Base-by-base conservation (phyloP, 2,113 vertebrate species). In the Litocranius walleri region DNA sequence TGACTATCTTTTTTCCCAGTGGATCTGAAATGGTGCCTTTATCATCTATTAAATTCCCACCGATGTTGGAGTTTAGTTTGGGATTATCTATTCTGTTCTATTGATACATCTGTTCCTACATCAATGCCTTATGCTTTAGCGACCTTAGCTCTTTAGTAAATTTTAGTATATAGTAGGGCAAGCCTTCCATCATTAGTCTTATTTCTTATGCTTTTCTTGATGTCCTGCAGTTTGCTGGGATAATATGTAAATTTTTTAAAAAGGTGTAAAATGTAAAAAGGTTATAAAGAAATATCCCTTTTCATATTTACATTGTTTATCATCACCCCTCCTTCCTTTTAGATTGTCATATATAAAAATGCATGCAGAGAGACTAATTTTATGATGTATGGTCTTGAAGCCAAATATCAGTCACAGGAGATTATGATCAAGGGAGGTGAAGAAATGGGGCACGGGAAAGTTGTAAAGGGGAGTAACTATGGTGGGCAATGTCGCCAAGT, bases 211-310 rank as follows among this genome's bases (percentile, higher is more conserved):
- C 4, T 92, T 67, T 86, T 83, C 45, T 84, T 82, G 21, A 78
- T 88, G 52, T 48, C 88, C 13, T 83, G 45, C 56, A 30, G 43
- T 97, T 97, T 94, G 90, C 92, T 96, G 61, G 54, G 27, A 82
- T 81, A 45, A 84, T 29, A 59, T 57, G 23, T 43, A 92, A 45
- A 52, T 36, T 56, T 90, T 88, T 78, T 33, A 59, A 14, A 40
- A 96, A 93, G 67, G 13, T 90, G 12, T 78, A 61, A 83, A n/a
- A 78, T 77, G 40, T 94, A 71, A 36, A 94, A 92, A 92, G 50
- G 4, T n/a, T 61, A 15, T 82, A 71, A 67, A 81, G 21, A 81
- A 64, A 59, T 77, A 88, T 11, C 3, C 62, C 21, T 88, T 77
- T 90, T 16, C 54, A 8, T 61, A 33, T 78, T 57, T 93, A 78